Base-by-base conservation (phyloP, 2,888 invertebrate genomes). In the Cylloceria caligata region DNA sequence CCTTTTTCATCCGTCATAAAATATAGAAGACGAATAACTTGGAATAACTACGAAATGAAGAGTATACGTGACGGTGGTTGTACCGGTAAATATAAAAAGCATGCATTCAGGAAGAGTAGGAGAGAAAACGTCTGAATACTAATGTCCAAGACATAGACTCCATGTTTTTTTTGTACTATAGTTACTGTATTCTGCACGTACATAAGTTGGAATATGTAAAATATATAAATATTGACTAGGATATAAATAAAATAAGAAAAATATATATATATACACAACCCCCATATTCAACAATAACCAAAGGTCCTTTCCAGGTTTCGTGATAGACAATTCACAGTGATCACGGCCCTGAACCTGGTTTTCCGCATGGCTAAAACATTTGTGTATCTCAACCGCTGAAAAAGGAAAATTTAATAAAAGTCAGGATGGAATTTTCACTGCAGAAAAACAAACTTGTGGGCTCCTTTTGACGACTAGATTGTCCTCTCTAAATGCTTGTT, bases 11-110 rank as follows among this genome's bases (percentile, higher is more conserved):
- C 27, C n/a, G 30, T 42, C 62, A 39, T 73, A 73, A 62, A 49
- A 73, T 62, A 73, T 73, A 73, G 21, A 60, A 36, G 72, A 62
- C 62, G 72, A 60, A 73, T 73, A 62, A 62, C 39, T 62, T 62
- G 21, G 42, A 34, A 62, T 30, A 45, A 13, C 27, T 71, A 52
- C 21, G 47, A 42, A 21, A 24, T 36, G 21, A 30, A 65, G 60
- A 7, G 30, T 19, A 64, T 30, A 21, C 21, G 49, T 4, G 47
- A 24, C 64, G 11, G 45, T 47, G 36, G 47, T n/a, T 27, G 13
- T 64, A 16, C 49, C 49, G 9, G 39, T 9, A 11, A 49, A 69
- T 52, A 62, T 57, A n/a, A n/a, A 62, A 45, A 45, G 34, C 34
- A 60, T 55, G 72, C 42, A 79, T 79, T 69, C 52, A 55, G 34